Evolutionary conservation across 2,888 invertebrate species (phyloP).

Genomic region (Ephialtes manifestator): DNA sequence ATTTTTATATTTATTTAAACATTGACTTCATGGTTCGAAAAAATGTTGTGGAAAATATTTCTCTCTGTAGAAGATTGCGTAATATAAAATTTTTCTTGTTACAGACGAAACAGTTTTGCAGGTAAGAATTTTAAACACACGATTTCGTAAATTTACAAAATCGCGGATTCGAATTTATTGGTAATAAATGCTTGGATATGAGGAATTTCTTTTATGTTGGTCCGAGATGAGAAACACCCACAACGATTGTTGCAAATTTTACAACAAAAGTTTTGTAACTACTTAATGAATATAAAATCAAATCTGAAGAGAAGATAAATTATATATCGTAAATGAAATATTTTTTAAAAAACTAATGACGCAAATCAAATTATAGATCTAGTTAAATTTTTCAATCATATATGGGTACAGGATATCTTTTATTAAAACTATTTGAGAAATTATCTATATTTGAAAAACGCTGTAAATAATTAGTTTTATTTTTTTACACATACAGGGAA

Average conservation of each 20-base stretch:
- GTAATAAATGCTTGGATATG: neutral
- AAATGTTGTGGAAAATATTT: too few relatives aligned
- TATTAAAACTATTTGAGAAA: too few relatives aligned
- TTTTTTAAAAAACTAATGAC: neutral
- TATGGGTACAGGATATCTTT: neutral
- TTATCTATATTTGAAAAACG: neutral
- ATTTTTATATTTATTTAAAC: too few relatives aligned
- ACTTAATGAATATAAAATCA: too few relatives aligned
- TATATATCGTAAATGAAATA: neutral
- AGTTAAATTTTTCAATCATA: neutral
- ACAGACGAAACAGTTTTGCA: too few relatives aligned
- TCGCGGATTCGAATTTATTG: neutral
- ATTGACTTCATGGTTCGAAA: too few relatives aligned
- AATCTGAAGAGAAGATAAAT: neutral
- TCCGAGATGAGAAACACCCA: neutral
- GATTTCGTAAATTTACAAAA: too few relatives aligned
- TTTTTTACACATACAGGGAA: conserved; percentile 75
- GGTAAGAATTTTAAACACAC: neutral
- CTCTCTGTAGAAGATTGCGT: too few relatives aligned
- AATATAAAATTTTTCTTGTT: too few relatives aligned
- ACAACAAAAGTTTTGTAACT: neutral
- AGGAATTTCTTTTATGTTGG: neutral
- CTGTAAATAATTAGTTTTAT: conserved; percentile 71
- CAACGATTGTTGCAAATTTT: neutral
- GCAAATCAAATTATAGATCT: neutral